Conservation (phyloP, 1,140 invertebrate species). For the Platyscapa corneri region DNA sequence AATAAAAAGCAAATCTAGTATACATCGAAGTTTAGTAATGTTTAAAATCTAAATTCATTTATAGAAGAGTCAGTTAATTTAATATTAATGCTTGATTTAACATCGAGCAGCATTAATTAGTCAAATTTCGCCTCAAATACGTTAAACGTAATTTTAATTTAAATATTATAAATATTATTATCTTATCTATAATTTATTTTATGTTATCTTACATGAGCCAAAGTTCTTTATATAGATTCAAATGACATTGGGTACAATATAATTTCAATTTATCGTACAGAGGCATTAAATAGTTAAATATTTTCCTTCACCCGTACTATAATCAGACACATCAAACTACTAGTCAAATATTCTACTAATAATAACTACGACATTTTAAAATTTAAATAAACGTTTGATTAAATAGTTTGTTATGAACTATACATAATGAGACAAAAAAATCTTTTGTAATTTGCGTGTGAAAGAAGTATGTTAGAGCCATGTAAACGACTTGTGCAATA, state of each 20-base stretch:
- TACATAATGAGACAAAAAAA: too few species aligned
- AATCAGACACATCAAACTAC: background rate
- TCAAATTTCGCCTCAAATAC: background rate
- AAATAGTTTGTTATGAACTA: too few species aligned
- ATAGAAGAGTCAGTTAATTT: too few species aligned
- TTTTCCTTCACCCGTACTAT: background rate
- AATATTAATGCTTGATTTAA: too few species aligned
- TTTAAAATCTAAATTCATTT: too few species aligned
- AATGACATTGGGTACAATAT: background rate
- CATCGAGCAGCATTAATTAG: background rate
- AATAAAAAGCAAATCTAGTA: too few species aligned
- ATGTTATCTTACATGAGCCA: background rate
- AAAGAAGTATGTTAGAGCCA: too few species aligned
- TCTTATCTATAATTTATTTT: background rate
- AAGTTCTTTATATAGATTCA: background rate
- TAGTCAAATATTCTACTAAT: background rate
- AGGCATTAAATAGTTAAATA: background rate
- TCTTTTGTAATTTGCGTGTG: too few species aligned
- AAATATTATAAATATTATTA: background rate
- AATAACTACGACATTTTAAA: background rate
- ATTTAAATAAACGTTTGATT: too few species aligned
- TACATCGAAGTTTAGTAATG: too few species aligned
- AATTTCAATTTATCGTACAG: background rate
- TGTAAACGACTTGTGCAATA: too few species aligned
- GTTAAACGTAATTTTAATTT: background rate